Evolutionary conservation across 92 coral and sea anemone genomes (phyloP), one percentile per base, ranked within the genome.

Genomic region (Plumapathes pennacea): DNA sequence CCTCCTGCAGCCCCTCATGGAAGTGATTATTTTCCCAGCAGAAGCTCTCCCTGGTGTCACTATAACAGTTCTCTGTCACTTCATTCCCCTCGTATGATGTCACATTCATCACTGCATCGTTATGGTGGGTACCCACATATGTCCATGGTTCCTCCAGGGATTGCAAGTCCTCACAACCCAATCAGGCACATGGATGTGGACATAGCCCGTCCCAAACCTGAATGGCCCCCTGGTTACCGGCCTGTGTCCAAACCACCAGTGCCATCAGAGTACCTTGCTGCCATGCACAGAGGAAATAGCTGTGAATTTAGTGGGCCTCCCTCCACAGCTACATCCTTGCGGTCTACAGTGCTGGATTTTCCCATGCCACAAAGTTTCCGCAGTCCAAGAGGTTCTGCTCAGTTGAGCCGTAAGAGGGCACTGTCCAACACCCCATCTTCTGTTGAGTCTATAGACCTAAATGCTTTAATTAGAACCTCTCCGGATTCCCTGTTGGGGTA

Each of bases 401-500:
- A 65, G 20, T 60, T 84, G 10, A 78, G 71, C 51, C 78, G 99
- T 13, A 94, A 94, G 46, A 71, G 99, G 19, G 85, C 99, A 43
- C 71, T 77, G 28, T 88, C 99, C 4, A 74, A 74, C 52, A 88
- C 99, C 2, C 96, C 99, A 37, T 85, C 90, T 46, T 92, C 98
- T 46, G 82, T 94, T 30, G 99, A 94, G 72, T 89, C 99, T 12
- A 81, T 94, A 42, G 99, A 94, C 72, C 58, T 94, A 57, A 94
- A 84, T 67, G 73, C 90, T 50, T 53, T 94, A 53, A 94, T 94
- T 36, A 69, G 99, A 27, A 79, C 85, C 52, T 94, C 99, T 27
- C 99, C 99, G 20, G 99, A 94, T 64, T 89, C 99, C 21, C 62
- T 94, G 30, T 76, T 82, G 19, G 99, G 96, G 44, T 84, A 79